Evolutionary conservation across 2,113 vertebrate genomes (phyloP), one percentile per base, ranked within the genome.

Genomic region (Tachysurus vachellii): DNA sequence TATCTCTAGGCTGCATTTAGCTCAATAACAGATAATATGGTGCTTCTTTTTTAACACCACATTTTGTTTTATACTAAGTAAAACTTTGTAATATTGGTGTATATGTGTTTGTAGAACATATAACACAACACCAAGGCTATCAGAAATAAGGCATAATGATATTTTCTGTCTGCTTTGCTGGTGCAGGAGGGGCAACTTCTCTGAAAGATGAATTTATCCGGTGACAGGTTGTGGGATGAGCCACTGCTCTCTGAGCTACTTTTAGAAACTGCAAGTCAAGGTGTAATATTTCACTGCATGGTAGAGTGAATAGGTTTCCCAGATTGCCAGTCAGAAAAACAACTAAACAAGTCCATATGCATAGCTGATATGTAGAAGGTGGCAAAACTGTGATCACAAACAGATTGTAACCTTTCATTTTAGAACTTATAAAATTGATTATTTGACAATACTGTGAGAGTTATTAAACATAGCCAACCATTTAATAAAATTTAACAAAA

Each of bases 251-350:
- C 84, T 89, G 89, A 92, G 92, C 95, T 96, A 95, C 94, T 95
- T 96, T 95, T 96, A 96, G 95, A 96, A 95, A 94, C 92, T 94
- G 94, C 95, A 95, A 94, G 93, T 94, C 93, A 93, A 94, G 93
- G 95, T 94, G 93, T 95, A 91, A 92, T 85, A 92, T 96, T 94
- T 95, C 95, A 94, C 86, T 36, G 75, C 91, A 89, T 91, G 92
- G 90, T 88, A 80, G 79, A 91, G 91, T 91, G 88, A 93, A 93
- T 93, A 92, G 90, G 76, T 94, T 95, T 94, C 93, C 92, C 93
- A 95, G 91, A 92, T 92, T 90, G 90, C 89, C 91, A 93, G 93
- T 93, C 91, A 92, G 88, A 90, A 83, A 86, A 82, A 89, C 86
- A 89, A 90, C 90, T 90, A 88, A 88, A 81, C 92, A 88, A 88